phyloP scores from a whole-genome alignment of 2,113 vertebrate species.

The Typhlomys cinereus region DNA sequence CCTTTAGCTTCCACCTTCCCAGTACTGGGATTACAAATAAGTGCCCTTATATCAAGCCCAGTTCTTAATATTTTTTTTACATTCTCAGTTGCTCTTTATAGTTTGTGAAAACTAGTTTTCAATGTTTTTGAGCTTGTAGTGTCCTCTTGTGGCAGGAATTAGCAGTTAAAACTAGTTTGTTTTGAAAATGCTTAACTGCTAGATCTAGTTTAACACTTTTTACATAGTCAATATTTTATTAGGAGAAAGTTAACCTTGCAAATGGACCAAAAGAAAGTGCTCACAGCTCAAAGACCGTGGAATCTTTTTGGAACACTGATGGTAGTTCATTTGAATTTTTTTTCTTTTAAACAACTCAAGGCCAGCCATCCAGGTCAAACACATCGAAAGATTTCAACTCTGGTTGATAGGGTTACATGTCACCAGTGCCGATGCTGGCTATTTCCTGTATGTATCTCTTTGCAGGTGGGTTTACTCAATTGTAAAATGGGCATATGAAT shows the following conservation, averaged over 20 bases:
- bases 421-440: neutral
- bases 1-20: no score
- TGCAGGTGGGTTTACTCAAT: neutral
- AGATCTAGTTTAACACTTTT: conserved; percentile 8
- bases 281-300: neutral
- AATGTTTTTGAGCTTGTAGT: neutral
- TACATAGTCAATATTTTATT: conserved; percentile 28
- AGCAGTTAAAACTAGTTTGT: neutral
- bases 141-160: conserved; percentile 41
- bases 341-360: neutral
- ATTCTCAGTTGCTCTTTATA: neutral
- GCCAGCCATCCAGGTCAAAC: neutral
- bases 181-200: neutral
- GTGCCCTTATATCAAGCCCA: no score
- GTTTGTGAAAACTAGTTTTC: neutral
- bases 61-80: neutral
- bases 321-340: neutral
- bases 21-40: no score
- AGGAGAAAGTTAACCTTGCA: conserved; percentile 6
- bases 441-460: neutral
- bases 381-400: neutral
- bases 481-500: neutral
- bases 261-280: neutral
- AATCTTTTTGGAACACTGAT: neutral
- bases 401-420: neutral